Evolutionary conservation across 2,797 vertebrate genomes (phyloP), one percentile per base, ranked within the genome.

Genomic region (Halcyon badia): DNA sequence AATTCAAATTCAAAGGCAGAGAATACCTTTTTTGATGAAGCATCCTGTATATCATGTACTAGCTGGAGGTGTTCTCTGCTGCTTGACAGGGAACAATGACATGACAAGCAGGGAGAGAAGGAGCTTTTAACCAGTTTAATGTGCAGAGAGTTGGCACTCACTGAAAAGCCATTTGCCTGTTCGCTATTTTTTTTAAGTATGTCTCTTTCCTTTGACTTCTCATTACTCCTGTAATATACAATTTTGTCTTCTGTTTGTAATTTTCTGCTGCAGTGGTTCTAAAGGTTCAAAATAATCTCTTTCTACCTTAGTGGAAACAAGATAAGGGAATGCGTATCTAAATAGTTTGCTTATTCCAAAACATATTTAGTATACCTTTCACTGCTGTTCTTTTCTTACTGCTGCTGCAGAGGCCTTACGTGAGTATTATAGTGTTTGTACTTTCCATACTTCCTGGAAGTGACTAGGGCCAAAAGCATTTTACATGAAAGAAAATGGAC

Each of bases 211-310:
- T 98, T 96, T 94, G 80, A 73, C 60, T 97, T 97, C 77, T 96
- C 89, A 80, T 97, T 97, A 93, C 33, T 96, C 87, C 84, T 72
- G 90, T 89, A 95, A 96, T 89, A 87, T 70, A 95, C 78, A 95
- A 85, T 97, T 97, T 97, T 95, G 58, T 78, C 87, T 97, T 94
- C 86, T 95, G 33, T 91, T 96, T 95, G 77, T 94, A 97, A 97
- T 97, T 98, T 97, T 97, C 94, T 97, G 81, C 90, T 94, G 84
- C 83, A 82, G 52, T 96, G 94, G 91, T 95, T 97, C 93, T 83
- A 75, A 95, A 96, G 35, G 82, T 95, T 97, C 58, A 70, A 83
- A 97, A 95, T 79, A 95, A 97, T 97, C 77, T 94, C 42, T 83
- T 96, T 81, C 80, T 92, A 80, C 95, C 89, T 96, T 91, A 76